phyloP scores from a whole-genome alignment of 2,797 vertebrate species.

The Etheostoma perlongum region DNA sequence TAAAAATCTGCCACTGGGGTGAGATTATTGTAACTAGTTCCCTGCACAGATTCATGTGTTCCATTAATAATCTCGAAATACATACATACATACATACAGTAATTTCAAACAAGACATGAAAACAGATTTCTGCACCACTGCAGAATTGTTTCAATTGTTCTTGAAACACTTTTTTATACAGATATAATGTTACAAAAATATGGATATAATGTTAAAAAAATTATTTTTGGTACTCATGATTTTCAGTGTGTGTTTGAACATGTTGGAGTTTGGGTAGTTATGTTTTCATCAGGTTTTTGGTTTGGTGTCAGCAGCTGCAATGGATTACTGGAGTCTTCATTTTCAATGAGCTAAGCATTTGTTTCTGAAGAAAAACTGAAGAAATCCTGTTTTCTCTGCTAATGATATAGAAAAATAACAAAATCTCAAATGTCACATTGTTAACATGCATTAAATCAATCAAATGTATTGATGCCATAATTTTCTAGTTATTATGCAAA shows the following conservation, averaged over 20 bases:
- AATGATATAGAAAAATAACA: conserved; percentile 37
- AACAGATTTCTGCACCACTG: background rate
- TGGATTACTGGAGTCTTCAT: conserved; percentile 14
- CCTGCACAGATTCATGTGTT: background rate
- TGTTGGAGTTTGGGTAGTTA: conserved; percentile 15
- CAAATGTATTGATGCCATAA: conserved; percentile 33
- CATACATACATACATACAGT: background rate
- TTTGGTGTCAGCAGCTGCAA: conserved; percentile 6
- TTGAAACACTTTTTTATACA: background rate
- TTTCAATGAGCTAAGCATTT: conserved; percentile 1
- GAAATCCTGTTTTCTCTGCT: conserved; percentile 37
- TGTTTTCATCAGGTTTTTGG: conserved; percentile 1
- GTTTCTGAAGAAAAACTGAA: background rate
- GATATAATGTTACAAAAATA: background rate
- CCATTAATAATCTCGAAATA: background rate
- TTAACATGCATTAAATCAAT: conserved; percentile 41
- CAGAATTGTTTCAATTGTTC: background rate
- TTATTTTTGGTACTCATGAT: background rate
- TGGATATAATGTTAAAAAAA: conserved; percentile 16
- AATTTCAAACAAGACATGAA: conserved; percentile 7
- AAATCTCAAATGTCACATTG: conserved; percentile 42
- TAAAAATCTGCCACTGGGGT: background rate
- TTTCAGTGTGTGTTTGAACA: conserved; percentile 25
- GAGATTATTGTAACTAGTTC: background rate
- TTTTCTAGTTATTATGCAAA: conserved; percentile 48